Evolutionary conservation across 2,888 invertebrate species (phyloP).

Genomic region (Gastrophysa polygoni): DNA sequence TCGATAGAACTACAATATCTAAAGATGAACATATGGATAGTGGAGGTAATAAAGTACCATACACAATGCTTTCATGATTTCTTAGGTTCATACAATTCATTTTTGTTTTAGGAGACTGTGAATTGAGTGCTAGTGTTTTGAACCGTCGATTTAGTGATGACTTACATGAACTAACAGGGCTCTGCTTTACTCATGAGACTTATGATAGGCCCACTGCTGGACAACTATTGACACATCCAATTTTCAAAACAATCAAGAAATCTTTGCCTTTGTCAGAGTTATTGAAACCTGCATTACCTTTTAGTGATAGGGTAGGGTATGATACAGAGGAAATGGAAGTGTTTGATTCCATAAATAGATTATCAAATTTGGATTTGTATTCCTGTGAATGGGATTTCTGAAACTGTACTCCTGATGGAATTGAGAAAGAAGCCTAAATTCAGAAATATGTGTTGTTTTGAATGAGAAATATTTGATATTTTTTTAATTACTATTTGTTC

Average conservation of each 20-base stretch:
- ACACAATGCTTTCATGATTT: too few relatives aligned
- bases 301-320: constrained; percentile 63
- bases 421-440: too few relatives aligned
- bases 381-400: constrained; percentile 71
- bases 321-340: constrained; percentile 67
- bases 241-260: constrained; percentile 71
- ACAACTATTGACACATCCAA: constrained; percentile 75
- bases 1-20: constrained; percentile 76
- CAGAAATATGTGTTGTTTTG: too few relatives aligned
- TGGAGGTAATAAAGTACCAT: constrained; percentile 44
- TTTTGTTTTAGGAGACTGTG: constrained; percentile 46
- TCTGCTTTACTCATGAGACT: constrained; percentile 73
- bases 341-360: constrained; percentile 64
- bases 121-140: constrained; percentile 56
- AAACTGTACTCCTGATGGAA: neutral
- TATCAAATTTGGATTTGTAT: constrained; percentile 67
- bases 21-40: constrained; percentile 54
- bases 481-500: too few relatives aligned
- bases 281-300: constrained; percentile 71
- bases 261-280: constrained; percentile 68
- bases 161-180: constrained; percentile 79
- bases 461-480: too few relatives aligned
- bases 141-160: constrained; percentile 72
- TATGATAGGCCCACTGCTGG: constrained; percentile 71
- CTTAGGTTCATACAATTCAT: neutral